A percentile compares a stretch with the other conserved stretches of the same genome.
These are phyloP conservation scores for Rhopalosiphum padi DNA, from an alignment of 1,140 invertebrate species.

Conservation along the genomic window DNA sequence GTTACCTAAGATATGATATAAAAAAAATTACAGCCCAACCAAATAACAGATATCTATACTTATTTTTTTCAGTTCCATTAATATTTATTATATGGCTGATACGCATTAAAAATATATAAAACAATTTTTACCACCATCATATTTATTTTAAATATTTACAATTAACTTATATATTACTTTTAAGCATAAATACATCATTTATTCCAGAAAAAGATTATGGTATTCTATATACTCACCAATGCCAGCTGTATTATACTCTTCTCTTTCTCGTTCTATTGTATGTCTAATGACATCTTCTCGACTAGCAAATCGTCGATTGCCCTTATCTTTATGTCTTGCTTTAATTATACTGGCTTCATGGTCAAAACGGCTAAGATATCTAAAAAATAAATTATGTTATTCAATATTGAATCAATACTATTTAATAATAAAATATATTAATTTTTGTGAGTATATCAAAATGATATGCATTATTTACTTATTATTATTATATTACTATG, in stretches of 20 bases:
- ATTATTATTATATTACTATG: neutral
- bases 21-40: too few species aligned
- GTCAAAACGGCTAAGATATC: constrained; percentile 43
- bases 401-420: neutral
- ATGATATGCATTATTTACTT: neutral
- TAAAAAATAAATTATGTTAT: neutral
- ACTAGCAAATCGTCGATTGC: constrained; percentile 45
- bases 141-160: too few species aligned
- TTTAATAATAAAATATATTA: neutral
- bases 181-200: neutral
- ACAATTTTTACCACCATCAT: neutral
- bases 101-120: neutral
- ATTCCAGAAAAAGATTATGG: neutral
- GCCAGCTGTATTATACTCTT: constrained; percentile 48
- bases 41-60: neutral
- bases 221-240: constrained; percentile 24
- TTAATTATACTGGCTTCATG: constrained; percentile 34
- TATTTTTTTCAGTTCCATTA: neutral
- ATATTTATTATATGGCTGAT: neutral
- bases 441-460: neutral
- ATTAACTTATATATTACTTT: too few species aligned
- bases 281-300: constrained; percentile 48
- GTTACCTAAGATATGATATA: too few species aligned
- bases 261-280: constrained; percentile 39
- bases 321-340: constrained; percentile 42